A percentile compares a stretch with the other conserved stretches of the same genome.
Conservation (phyloP, 1,140 invertebrate genomes). For the Cotesia chilonis region DNA sequence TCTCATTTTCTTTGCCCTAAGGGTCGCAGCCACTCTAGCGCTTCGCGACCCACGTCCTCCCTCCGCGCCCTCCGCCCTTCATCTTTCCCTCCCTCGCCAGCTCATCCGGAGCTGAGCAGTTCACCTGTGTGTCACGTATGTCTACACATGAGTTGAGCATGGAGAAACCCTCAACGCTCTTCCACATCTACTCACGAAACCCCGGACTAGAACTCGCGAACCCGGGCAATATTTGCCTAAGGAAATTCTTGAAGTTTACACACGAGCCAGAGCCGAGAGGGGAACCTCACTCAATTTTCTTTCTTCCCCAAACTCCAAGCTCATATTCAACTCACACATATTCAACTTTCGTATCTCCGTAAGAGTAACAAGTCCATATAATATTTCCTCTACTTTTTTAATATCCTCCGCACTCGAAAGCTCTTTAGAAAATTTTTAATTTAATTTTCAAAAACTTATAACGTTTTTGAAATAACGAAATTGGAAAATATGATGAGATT, state of each 20-base stretch:
- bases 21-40: slow-evolving; percentile 47
- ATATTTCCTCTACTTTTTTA: too few relatives aligned
- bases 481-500: too few relatives aligned
- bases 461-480: too few relatives aligned
- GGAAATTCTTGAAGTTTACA: slow-evolving; percentile 65
- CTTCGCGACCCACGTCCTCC: slow-evolving; percentile 29
- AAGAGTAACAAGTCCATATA: too few relatives aligned
- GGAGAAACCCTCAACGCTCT: background rate
- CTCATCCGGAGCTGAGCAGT: slow-evolving; percentile 28
- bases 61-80: slow-evolving; percentile 39
- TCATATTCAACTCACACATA: too few relatives aligned
- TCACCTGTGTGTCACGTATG: slow-evolving; percentile 13
- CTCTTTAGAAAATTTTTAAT: too few relatives aligned
- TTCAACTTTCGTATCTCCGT: too few relatives aligned
- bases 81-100: slow-evolving; percentile 37
- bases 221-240: slow-evolving; percentile 63
- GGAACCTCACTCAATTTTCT: too few relatives aligned
- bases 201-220: slow-evolving; percentile 34
- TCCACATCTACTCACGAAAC: slow-evolving; percentile 1
- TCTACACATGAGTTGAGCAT: slow-evolving; percentile 9
- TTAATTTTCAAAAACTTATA: too few relatives aligned
- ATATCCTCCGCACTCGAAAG: too few relatives aligned
- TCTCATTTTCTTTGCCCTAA: slow-evolving; percentile 64
- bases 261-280: slow-evolving; percentile 44
- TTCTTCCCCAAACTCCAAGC: too few relatives aligned